Evolutionary conservation across 2,797 vertebrate species (phyloP).

Genomic region (Lerista edwardsae): DNA sequence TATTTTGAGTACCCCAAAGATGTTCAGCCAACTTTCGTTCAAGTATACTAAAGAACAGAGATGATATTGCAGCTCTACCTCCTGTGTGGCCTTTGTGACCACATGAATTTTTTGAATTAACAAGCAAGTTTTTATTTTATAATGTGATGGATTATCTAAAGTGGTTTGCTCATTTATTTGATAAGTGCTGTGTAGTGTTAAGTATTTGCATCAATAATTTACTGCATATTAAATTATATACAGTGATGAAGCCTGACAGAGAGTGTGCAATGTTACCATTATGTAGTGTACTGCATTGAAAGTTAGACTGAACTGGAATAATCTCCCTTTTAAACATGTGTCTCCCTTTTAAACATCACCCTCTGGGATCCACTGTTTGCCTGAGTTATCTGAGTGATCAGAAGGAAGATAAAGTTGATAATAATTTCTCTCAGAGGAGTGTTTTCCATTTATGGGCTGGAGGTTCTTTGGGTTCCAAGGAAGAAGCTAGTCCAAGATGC

Average conservation of each 20-base stretch:
- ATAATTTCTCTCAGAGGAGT: constrained; percentile 47
- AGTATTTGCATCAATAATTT: constrained; percentile 60
- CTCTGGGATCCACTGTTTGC: constrained; percentile 14
- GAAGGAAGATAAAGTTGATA: constrained; percentile 24
- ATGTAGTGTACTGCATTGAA: constrained; percentile 3
- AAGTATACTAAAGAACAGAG: background rate
- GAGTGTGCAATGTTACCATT: background rate
- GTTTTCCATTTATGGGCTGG: no score
- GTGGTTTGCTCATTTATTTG: constrained; percentile 44
- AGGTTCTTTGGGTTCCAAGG: no score
- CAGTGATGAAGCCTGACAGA: background rate
- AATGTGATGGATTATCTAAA: constrained; percentile 31
- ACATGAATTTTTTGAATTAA: constrained; percentile 37
- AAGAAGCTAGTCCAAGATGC: no score
- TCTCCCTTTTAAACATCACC: constrained; percentile 28
- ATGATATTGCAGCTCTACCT: background rate
- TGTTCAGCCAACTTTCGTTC: background rate
- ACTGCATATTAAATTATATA: constrained; percentile 44
- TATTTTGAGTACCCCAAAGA: background rate
- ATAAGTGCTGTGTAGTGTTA: constrained; percentile 57
- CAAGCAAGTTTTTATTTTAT: constrained; percentile 1
- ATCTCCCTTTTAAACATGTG: constrained; percentile 14
- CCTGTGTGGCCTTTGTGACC: constrained; percentile 1
- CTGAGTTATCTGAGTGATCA: constrained; percentile 37
- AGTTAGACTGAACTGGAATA: constrained; percentile 21